Conservation (phyloP, 2,888 invertebrate species). For the Euproctis similis region DNA sequence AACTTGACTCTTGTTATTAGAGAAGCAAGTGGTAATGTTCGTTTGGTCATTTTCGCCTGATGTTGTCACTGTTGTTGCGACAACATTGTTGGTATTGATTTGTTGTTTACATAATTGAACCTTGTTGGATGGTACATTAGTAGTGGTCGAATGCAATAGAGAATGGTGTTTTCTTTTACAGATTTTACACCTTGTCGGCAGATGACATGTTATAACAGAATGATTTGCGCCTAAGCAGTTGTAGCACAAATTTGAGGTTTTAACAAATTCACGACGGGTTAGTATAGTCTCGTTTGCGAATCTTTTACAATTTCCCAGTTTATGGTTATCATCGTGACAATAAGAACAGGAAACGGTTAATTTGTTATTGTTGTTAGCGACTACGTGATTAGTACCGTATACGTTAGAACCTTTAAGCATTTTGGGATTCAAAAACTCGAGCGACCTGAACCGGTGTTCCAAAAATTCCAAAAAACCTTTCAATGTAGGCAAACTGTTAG, state of each 20-base stretch:
- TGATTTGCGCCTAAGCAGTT: neutral
- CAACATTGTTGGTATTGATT: neutral
- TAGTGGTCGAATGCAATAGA: neutral
- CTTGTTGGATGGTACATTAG: conserved; percentile 5
- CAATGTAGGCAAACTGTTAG: neutral
- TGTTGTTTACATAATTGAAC: neutral
- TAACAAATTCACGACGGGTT: neutral
- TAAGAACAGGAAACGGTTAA: neutral
- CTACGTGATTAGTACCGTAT: neutral
- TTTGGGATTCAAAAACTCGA: conserved; percentile 1
- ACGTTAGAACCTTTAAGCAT: neutral
- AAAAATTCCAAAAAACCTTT: conserved; percentile 1
- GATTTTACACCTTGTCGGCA: neutral
- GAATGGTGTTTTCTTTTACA: conserved; percentile 1
- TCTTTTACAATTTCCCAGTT: neutral
- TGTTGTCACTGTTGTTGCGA: neutral
- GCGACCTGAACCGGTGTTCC: conserved; percentile 1
- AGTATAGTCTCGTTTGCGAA: neutral
- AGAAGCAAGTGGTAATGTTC: neutral
- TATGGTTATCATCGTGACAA: neutral
- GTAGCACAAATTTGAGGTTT: neutral
- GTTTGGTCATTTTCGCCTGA: neutral
- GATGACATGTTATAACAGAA: no score
- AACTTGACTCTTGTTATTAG: conserved; percentile 1
- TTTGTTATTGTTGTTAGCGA: neutral